Conservation (phyloP, 2,888 invertebrate genomes). For the Drosophila neonasuta region DNA sequence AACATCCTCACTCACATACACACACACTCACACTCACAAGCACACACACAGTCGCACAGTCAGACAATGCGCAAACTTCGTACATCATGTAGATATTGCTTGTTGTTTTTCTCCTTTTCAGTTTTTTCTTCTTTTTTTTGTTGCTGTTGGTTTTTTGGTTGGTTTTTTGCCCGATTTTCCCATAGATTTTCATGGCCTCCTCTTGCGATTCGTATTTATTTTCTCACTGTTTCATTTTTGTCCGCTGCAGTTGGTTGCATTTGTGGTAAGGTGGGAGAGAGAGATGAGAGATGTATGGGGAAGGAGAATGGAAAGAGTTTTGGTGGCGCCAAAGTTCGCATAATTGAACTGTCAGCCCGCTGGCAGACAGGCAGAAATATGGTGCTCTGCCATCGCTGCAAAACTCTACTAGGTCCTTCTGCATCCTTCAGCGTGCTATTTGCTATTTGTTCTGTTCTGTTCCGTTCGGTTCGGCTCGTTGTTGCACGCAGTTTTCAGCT, state of each 20-base stretch:
- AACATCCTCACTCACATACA: background rate
- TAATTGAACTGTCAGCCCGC: slow-evolving; percentile 73
- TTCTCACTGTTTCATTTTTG: slow-evolving; percentile 10
- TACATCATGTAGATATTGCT: slow-evolving; percentile 72
- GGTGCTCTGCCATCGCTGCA: slow-evolving; percentile 18
- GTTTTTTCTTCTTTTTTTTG: slow-evolving; percentile 4
- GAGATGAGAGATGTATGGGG: background rate
- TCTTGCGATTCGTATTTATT: slow-evolving; percentile 40
- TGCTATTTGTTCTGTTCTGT: slow-evolving; percentile 1
- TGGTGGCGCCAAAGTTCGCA: slow-evolving; percentile 51
- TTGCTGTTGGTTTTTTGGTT: background rate
- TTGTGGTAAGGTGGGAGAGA: background rate
- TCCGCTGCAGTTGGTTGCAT: slow-evolving; percentile 16
- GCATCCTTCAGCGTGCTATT: background rate
- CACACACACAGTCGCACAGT: slow-evolving; percentile 15
- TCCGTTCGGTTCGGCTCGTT: background rate
- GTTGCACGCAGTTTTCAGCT: slow-evolving; percentile 35
- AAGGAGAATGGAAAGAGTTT: slow-evolving; percentile 23
- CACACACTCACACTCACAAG: slow-evolving; percentile 14
- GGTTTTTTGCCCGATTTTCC: slow-evolving; percentile 17
- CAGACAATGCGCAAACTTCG: slow-evolving; percentile 54
- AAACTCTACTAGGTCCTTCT: slow-evolving; percentile 15
- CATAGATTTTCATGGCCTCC: slow-evolving; percentile 60
- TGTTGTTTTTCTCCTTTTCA: slow-evolving; percentile 38
- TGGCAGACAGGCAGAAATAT: slow-evolving; percentile 53